phyloP scores from a whole-genome alignment of 2,797 vertebrate genomes.

The Cichlasoma orientale region DNA sequence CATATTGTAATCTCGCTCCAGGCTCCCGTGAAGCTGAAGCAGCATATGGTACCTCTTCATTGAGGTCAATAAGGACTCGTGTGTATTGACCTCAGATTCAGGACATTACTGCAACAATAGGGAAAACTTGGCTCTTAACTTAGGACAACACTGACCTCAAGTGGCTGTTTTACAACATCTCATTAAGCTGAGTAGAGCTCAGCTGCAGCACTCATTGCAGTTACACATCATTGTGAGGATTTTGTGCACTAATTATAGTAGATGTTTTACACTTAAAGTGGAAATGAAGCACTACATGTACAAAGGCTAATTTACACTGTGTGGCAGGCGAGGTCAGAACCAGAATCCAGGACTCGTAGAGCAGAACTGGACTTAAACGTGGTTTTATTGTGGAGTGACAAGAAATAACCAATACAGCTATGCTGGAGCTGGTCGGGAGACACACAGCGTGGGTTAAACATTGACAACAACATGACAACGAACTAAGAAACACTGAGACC shows the following conservation, averaged over 20 bases:
- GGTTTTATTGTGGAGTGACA: too few species aligned
- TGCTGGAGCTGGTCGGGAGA: too few species aligned
- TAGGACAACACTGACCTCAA: conserved; percentile 69
- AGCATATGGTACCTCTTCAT: background rate
- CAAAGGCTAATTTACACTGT: too few species aligned
- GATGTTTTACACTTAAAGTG: background rate
- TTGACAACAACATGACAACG: too few species aligned
- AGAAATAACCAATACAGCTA: too few species aligned
- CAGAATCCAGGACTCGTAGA: too few species aligned
- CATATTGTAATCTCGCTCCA: background rate
- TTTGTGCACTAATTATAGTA: background rate
- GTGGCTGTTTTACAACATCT: conserved; percentile 38
- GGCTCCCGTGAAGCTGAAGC: conserved; percentile 19
- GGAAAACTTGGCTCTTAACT: background rate
- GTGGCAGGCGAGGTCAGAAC: too few species aligned
- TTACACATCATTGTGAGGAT: background rate
- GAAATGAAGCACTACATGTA: too few species aligned
- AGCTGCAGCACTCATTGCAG: too few species aligned
- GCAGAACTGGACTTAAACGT: too few species aligned
- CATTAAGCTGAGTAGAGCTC: background rate
- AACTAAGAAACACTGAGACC: too few species aligned
- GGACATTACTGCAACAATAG: conserved; percentile 11
- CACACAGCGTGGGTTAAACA: too few species aligned
- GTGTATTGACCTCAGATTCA: conserved; percentile 56
- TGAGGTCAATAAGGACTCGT: conserved; percentile 36